Base-by-base conservation (phyloP, 1,140 invertebrate species). In the Diploscapter pachys region DNA sequence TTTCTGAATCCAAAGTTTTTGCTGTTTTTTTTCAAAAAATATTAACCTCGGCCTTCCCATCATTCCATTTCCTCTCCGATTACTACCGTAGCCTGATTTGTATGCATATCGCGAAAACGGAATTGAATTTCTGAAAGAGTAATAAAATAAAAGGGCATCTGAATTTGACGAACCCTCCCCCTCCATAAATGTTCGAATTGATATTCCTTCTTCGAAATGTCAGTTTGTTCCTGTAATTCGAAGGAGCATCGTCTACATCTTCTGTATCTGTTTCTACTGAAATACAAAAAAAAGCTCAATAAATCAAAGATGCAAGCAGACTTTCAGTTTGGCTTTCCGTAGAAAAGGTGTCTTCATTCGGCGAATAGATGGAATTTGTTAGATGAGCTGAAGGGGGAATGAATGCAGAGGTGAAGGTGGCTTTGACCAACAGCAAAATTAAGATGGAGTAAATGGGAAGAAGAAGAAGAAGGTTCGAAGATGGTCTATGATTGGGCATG, bases 31-130 rank as follows among this genome's bases (percentile, higher is more conserved):
- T 31, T 31, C 31, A 31, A 31, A 31, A 31, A 31, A 31, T 31
- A 31, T 31, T 31, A 31, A 31, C 31, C 31, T 31, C 31, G 31
- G 31, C 31, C 31, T 31, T 31, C n/a, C 67, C 67, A 6, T 61
- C 9, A 50, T 59, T 59, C 9, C 59, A 50, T 3, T 56, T 70
- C 3, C 68, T 59, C 59, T 70, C 59, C 54, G 68, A 56, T 74
- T 74, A 3, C 56, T 62, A 48, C 73, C 73, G 50, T 74, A 74
- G 2, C 73, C 73, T 4, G 64, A 9, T 53, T 64, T 67, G 63
- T 74, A 74, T 65, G 50, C 73, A 74, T 74, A 51, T 55, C 5
- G 48, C 66, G 68, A 49, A 74, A 74, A 4, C 65, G 73, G 5
- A 67, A 62, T n/a, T 51, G 55, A 48, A 67, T 54, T 53, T 51